Evolutionary conservation across 2,113 vertebrate genomes (phyloP), one percentile per base, ranked within the genome.

Genomic region (Osmerus mordax): DNA sequence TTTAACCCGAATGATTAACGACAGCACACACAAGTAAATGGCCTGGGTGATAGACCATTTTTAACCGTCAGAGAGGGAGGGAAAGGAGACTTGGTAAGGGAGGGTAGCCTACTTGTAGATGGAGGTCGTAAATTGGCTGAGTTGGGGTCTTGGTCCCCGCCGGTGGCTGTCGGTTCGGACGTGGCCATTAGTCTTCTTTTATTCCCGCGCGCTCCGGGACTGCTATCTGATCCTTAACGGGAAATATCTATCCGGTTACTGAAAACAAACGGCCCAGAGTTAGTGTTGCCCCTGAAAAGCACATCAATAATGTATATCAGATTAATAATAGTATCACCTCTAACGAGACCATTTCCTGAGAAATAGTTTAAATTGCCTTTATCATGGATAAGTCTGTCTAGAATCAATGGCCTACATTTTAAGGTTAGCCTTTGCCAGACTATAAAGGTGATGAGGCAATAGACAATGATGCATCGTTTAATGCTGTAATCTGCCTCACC

Each of bases 91-190:
- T 59, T 64, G 60, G 66, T 21, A 29, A 51, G 64, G 18, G 47
- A 64, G 59, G 16, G 19, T 73, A 72, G 88, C 95, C 88, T 97
- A 98, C 97, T 95, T 95, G 95, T 91, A 76, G 96, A 94, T 86
- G 95, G 92, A 83, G 96, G 94, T 94, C 94, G 94, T 83, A 98
- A 92, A 93, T 95, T 97, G 81, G 90, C 87, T 3, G 96, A 89
- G 85, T 92, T 94, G 87, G 95, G 92, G 86, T 98, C 95, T 77
- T 93, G 93, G 80, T 95, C 93, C 62, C 89, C 90, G 84, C 89
- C 93, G 82, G 95, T 94, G 86, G 96, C 91, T 86, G 94, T 94
- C 67, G 96, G 94, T 83, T 95, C 93, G 9, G 96, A 96, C 77
- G 95, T 90, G 85, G 96, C 97, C 97, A 99, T 99, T 84, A 78